Evolutionary conservation across 2,113 vertebrate species (phyloP).

Genomic region (Brachyhypopomus gauderio): DNA sequence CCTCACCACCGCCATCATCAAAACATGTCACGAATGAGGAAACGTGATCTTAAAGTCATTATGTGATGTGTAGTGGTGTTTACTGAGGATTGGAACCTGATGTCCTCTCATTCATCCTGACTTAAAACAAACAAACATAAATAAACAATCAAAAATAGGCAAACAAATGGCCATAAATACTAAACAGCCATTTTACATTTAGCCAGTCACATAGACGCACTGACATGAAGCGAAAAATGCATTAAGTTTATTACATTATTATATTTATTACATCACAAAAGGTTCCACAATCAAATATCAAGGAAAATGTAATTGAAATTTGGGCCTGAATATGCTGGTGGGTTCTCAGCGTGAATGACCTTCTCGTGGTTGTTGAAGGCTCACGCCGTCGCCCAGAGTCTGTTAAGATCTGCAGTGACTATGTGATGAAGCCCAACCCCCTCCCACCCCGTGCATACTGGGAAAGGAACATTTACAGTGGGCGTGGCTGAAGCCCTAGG

Average conservation of each 20-base stretch:
- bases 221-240: no score
- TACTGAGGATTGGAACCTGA: background rate
- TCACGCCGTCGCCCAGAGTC: constrained; percentile 7
- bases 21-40: constrained; percentile 22
- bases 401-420: constrained; percentile 39
- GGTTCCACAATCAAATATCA: no score
- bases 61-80: constrained; percentile 5
- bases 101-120: background rate
- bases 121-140: no score
- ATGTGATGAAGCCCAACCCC: constrained; percentile 32
- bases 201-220: no score
- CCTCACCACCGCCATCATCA: background rate
- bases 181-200: no score
- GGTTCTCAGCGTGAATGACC: no score
- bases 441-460: background rate
- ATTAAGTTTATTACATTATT: no score
- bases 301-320: no score
- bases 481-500: background rate
- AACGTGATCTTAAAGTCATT: constrained; percentile 32
- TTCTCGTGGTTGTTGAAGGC: background rate
- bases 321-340: no score
- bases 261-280: no score
- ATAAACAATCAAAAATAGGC: no score
- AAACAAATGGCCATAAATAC: no score
- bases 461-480: background rate